phyloP scores from a whole-genome alignment of 2,113 vertebrate genomes.

The Aptenodytes forsteri region DNA sequence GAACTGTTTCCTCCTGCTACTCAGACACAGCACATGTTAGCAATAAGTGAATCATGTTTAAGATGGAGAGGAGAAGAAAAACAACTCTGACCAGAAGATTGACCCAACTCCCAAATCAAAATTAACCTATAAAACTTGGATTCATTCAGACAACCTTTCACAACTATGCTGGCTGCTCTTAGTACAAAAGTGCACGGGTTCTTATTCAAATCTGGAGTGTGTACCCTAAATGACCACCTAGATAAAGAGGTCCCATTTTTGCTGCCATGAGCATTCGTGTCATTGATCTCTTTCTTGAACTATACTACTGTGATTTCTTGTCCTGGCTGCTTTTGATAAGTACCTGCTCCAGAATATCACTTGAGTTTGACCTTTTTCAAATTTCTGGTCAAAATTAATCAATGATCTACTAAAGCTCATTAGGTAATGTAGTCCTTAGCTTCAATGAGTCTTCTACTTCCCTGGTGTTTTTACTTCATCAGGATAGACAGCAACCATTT shows the following conservation, averaged over 20 bases:
- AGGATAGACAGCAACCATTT: not conserved
- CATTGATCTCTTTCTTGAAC: not conserved
- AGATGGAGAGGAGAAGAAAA: slow-evolving; percentile 43
- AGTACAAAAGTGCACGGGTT: not conserved
- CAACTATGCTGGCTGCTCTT: not conserved
- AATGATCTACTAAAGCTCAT: not conserved
- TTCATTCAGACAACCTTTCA: not conserved
- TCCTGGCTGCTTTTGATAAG: not conserved
- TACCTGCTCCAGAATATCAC: not conserved
- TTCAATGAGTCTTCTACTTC: not conserved
- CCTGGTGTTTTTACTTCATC: not conserved
- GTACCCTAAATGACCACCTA: not conserved
- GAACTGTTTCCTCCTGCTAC: slow-evolving; percentile 46
- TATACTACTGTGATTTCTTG: not conserved
- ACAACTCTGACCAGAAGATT: slow-evolving; percentile 22
- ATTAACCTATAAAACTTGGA: not conserved
- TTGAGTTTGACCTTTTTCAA: not conserved
- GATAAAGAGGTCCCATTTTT: not conserved
- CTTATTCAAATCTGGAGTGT: not conserved
- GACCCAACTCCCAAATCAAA: slow-evolving; percentile 16
- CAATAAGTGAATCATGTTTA: slow-evolving; percentile 62
- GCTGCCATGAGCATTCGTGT: not conserved
- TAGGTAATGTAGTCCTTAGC: not conserved
- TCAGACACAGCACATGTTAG: slow-evolving; percentile 50
- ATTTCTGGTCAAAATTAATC: not conserved